A percentile compares a stretch with the other conserved stretches of the same genome.
Evolutionary conservation across 2,797 vertebrate genomes (phyloP).

Genomic region (Acomys russatus): DNA sequence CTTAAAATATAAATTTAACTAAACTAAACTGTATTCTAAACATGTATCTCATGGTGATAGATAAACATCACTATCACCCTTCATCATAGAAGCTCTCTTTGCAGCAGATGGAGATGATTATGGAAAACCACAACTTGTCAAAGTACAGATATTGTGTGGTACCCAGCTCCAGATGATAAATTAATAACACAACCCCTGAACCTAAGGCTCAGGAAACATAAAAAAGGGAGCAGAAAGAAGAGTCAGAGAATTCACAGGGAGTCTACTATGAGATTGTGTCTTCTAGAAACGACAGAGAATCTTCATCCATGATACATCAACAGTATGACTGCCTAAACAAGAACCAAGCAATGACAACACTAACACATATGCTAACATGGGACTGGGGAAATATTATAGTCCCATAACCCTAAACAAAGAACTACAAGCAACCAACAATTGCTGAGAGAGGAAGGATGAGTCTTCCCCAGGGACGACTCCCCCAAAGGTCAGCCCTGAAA

Average conservation of each 20-base stretch:
- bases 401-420: neutral
- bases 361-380: neutral
- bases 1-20: too few species aligned
- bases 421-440: neutral
- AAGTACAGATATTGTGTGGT: neutral
- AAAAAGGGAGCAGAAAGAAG: neutral
- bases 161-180: neutral
- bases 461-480: neutral
- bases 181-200: neutral
- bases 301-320: neutral
- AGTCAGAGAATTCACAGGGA: neutral
- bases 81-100: neutral
- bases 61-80: neutral
- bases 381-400: neutral
- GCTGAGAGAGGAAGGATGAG: neutral
- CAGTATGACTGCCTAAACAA: neutral
- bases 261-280: neutral
- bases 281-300: neutral
- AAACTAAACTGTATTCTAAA: too few species aligned
- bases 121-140: neutral
- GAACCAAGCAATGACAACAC: neutral
- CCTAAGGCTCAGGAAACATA: neutral
- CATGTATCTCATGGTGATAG: neutral
- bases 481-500: neutral
- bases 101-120: neutral